Conservation (phyloP, 1,140 invertebrate species). For the Aethina tumida region DNA sequence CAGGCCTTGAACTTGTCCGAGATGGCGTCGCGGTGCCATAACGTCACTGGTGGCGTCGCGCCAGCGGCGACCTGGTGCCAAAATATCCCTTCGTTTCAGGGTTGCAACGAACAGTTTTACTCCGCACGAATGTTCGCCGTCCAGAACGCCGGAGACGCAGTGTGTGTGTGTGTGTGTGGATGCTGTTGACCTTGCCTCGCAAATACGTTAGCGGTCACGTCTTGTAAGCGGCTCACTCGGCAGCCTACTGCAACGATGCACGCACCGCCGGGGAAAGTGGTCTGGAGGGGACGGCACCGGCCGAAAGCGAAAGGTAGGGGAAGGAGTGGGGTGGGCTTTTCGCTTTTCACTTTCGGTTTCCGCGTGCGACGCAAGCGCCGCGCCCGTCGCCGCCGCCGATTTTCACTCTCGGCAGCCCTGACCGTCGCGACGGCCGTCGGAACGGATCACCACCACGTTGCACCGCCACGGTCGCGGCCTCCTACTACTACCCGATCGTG, state of each 20-base stretch:
- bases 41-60: conserved; percentile 1
- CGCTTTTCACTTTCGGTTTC: conserved; percentile 37
- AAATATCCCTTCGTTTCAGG: conserved; percentile 6
- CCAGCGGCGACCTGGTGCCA: conserved; percentile 5
- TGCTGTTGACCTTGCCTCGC: conserved; percentile 9
- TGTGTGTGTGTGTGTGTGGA: conserved; percentile 1
- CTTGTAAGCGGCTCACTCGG: conserved; percentile 28
- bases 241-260: conserved; percentile 29
- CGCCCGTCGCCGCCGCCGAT: conserved; percentile 14
- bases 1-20: conserved; percentile 32
- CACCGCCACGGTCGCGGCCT: neutral
- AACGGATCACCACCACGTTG: conserved; percentile 11
- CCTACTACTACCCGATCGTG: no score
- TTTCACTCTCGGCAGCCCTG: conserved; percentile 18
- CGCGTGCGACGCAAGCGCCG: conserved; percentile 27
- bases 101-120: conserved; percentile 3
- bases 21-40: conserved; percentile 32
- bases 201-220: conserved; percentile 17
- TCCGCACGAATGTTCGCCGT: neutral
- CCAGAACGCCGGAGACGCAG: neutral
- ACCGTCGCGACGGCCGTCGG: conserved; percentile 8
- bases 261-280: conserved; percentile 28
- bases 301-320: conserved; percentile 36
- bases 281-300: conserved; percentile 18
- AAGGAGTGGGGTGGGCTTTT: conserved; percentile 22